A percentile compares a stretch with the other conserved stretches of the same genome.
These are phyloP conservation scores for Orius laevigatus DNA, from an alignment of 1,140 invertebrate species.

Conservation along the genomic window DNA sequence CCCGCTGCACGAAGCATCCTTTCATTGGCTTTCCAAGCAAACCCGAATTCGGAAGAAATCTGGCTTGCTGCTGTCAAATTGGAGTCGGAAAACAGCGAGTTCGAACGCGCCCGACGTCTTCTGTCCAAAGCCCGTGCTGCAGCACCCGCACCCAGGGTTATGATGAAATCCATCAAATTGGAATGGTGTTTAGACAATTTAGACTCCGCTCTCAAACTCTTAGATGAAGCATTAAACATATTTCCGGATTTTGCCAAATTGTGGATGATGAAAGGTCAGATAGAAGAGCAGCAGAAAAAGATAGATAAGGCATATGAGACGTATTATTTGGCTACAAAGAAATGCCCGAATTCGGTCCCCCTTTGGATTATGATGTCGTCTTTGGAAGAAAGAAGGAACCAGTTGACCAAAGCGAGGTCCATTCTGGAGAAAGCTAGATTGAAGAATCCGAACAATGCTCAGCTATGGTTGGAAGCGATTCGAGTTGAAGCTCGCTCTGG, in stretches of 20 bases:
- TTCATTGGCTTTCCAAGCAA: conserved; percentile 82
- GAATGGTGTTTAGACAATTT: conserved; percentile 94
- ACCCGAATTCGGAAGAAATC: conserved; percentile 98
- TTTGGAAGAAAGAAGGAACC: conserved; percentile 75
- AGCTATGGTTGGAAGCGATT: conserved; percentile 87
- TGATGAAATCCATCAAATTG: conserved; percentile 97
- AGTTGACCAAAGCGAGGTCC: conserved; percentile 81
- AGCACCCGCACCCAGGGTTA: conserved; percentile 89
- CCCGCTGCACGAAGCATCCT: conserved; percentile 83
- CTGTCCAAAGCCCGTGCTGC: conserved; percentile 86
- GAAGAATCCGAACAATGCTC: conserved; percentile 75
- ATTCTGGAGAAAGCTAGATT: conserved; percentile 88
- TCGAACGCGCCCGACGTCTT: conserved; percentile 80
- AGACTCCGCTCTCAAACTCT: conserved; percentile 56
- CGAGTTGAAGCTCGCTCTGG: conserved; percentile 66
- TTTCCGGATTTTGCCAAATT: conserved; percentile 90
- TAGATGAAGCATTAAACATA: conserved; percentile 75
- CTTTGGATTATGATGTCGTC: conserved; percentile 80
- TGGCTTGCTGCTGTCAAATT: conserved; percentile 98
- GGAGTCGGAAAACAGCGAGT: conserved; percentile 96
- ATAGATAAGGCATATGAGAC: conserved; percentile 70
- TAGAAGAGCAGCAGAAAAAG: conserved; percentile 72
- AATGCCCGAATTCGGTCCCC: conserved; percentile 77
- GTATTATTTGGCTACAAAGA: conserved; percentile 77
- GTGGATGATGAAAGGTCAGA: conserved; percentile 98